These are phyloP conservation scores for Murina feae DNA, from an alignment of 2,113 vertebrate species.

Conservation along the genomic window DNA sequence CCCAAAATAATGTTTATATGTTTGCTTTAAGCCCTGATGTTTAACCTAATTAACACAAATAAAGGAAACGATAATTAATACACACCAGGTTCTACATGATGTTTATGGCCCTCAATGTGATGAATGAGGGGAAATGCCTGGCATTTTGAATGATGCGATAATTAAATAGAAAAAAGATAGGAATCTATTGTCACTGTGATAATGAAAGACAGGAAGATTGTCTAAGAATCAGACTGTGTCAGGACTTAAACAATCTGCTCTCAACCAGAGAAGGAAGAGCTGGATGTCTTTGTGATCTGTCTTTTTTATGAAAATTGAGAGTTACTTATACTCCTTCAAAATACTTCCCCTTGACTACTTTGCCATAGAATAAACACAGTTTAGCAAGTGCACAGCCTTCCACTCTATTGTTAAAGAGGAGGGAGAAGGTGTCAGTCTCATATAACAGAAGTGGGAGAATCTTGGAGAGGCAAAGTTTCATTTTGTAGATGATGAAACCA, in stretches of 20 bases:
- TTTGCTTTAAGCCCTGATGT: neutral
- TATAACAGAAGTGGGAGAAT: neutral
- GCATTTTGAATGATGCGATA: slow-evolving; percentile 8
- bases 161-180: neutral
- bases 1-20: neutral
- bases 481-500: neutral
- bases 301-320: neutral
- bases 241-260: neutral
- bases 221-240: neutral
- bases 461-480: neutral
- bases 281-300: neutral
- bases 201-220: neutral
- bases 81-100: neutral
- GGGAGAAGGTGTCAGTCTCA: neutral
- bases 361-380: neutral
- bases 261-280: neutral
- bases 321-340: neutral
- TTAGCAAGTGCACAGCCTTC: neutral
- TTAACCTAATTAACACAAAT: slow-evolving; percentile 50
- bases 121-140: neutral
- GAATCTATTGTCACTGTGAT: neutral
- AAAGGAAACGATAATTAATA: slow-evolving; percentile 31
- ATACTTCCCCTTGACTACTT: neutral
- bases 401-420: neutral
- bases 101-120: neutral